These are phyloP conservation scores for Apoda limacodes DNA, from an alignment of 2,888 invertebrate genomes.

Conservation along the genomic window DNA sequence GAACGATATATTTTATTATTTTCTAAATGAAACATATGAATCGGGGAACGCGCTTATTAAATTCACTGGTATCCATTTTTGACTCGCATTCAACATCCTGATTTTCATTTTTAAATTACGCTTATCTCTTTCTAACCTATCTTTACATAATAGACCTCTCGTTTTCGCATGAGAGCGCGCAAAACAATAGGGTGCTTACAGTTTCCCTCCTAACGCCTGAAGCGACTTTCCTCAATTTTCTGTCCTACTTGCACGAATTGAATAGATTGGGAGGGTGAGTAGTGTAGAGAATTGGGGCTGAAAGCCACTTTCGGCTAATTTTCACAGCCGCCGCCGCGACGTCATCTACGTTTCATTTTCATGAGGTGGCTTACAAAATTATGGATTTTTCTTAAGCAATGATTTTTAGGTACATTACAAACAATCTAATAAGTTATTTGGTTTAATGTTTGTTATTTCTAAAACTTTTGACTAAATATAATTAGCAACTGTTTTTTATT, in stretches of 20 bases:
- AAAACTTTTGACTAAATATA: too few relatives aligned
- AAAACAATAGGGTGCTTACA: constrained; percentile 65
- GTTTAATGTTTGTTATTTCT: too few relatives aligned
- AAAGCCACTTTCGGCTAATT: constrained; percentile 65
- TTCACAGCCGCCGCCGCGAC: constrained; percentile 48
- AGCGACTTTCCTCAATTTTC: constrained; percentile 49
- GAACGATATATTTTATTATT: too few relatives aligned
- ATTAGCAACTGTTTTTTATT: too few relatives aligned
- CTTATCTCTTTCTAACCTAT: constrained; percentile 26
- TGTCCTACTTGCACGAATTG: constrained; percentile 28
- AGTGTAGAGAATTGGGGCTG: constrained; percentile 30
- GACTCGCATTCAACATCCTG: too few relatives aligned
- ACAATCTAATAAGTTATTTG: too few relatives aligned
- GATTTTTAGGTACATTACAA: too few relatives aligned
- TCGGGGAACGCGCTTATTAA: too few relatives aligned
- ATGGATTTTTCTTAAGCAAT: constrained; percentile 37
- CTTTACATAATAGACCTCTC: constrained; percentile 19
- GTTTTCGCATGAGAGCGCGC: constrained; percentile 51
- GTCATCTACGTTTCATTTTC: constrained; percentile 40
- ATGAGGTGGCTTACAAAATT: constrained; percentile 33
- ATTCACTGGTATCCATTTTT: too few relatives aligned
- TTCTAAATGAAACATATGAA: too few relatives aligned
- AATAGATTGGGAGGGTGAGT: constrained; percentile 26
- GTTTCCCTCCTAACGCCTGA: constrained; percentile 57
- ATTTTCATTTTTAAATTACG: constrained; percentile 48